Conservation (phyloP, 2,888 invertebrate species). For the Acanthosoma haemorrhoidale region DNA sequence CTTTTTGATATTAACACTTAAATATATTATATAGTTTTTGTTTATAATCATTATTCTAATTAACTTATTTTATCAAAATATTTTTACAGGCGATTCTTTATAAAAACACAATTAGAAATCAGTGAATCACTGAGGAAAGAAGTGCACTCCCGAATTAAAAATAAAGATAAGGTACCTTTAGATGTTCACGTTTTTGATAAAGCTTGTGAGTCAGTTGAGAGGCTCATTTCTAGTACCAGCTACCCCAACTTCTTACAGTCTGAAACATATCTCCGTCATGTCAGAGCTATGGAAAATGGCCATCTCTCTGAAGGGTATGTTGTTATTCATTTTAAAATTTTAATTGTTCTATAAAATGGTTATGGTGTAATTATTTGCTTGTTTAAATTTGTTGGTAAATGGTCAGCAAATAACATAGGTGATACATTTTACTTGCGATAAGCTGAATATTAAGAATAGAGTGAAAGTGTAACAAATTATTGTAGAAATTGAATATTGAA, state of each 20-base stretch:
- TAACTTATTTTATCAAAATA: no score
- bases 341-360: no score
- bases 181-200: constrained; percentile 79
- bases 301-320: not conserved
- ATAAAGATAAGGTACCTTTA: constrained; percentile 55
- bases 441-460: no score
- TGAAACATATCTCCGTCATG: constrained; percentile 82
- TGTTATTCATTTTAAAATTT: not conserved
- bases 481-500: not conserved
- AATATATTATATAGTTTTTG: no score
- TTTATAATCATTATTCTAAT: no score
- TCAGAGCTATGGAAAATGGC: constrained; percentile 55
- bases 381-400: no score
- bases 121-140: constrained; percentile 62
- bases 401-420: no score
- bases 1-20: no score
- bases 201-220: constrained; percentile 76
- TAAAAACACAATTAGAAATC: constrained; percentile 49
- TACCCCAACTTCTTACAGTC: constrained; percentile 91
- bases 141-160: constrained; percentile 50
- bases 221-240: constrained; percentile 76
- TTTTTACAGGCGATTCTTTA: constrained; percentile 43
- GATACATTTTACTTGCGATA: no score
- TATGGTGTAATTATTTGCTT: no score
- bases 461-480: not conserved